These are phyloP conservation scores for Ciconia nigra DNA, from an alignment of 2,797 vertebrate species.

Conservation along the genomic window DNA sequence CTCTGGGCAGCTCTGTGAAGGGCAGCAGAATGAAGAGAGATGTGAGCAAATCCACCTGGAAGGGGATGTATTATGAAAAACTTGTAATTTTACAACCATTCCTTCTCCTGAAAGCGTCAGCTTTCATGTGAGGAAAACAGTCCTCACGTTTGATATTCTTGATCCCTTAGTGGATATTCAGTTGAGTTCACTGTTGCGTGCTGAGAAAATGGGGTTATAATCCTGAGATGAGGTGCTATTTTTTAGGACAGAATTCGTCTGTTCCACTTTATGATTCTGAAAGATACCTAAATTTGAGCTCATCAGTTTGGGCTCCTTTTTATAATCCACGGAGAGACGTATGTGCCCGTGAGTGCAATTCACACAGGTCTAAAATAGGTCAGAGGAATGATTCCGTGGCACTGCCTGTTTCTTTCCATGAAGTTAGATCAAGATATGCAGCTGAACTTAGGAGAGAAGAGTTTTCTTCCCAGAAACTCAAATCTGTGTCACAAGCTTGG, in stretches of 20 bases:
- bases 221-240: background rate
- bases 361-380: background rate
- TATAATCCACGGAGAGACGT: background rate
- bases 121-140: fast-evolving
- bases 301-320: background rate
- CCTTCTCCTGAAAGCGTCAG: background rate
- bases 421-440: background rate
- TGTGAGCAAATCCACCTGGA: background rate
- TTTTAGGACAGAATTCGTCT: background rate
- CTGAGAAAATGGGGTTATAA: background rate
- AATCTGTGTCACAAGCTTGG: background rate
- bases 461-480: background rate
- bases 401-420: background rate
- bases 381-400: fast-evolving
- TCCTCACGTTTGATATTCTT: background rate
- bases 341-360: background rate
- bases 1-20: background rate
- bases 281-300: background rate
- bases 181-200: background rate
- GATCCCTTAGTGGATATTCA: background rate
- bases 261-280: background rate
- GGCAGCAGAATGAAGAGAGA: background rate
- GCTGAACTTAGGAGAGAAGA: background rate
- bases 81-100: background rate
- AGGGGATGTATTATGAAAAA: background rate